phyloP scores from a whole-genome alignment of 2,113 vertebrate species.

The Melanerpes aurifrons region DNA sequence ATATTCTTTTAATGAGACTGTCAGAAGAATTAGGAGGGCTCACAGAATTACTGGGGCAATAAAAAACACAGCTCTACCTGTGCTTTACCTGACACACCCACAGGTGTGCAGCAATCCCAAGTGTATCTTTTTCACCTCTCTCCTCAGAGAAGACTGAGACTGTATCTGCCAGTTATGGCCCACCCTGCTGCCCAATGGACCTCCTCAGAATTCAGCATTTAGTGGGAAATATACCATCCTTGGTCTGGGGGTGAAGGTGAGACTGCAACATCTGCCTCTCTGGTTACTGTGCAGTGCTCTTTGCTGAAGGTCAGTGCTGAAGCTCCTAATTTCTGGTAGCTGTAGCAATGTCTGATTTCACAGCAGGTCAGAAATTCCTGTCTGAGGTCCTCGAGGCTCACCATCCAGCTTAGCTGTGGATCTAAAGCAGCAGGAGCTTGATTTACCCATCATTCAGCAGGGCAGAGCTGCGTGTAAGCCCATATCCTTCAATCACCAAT shows the following conservation, averaged over 20 bases:
- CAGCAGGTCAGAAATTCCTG: not conserved
- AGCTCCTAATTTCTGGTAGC: not conserved
- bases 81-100: not conserved
- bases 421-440: conserved; percentile 25
- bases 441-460: not conserved
- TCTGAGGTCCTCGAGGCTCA: not conserved
- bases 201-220: not conserved
- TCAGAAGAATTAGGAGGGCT: not conserved
- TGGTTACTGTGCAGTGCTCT: not conserved
- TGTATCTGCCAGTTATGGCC: not conserved
- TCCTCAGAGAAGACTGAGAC: not conserved
- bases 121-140: not conserved
- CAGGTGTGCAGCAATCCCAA: not conserved
- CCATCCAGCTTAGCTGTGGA: not conserved
- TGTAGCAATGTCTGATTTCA: conserved; percentile 23
- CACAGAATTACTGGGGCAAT: not conserved
- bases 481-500: not conserved
- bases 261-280: not conserved
- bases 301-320: not conserved
- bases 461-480: not conserved
- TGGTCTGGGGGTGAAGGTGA: not conserved
- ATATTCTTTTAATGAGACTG: not conserved
- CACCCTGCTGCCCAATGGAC: not conserved
- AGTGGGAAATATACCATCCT: not conserved
- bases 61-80: not conserved